Conservation (phyloP, 2,113 vertebrate species). For the Aplodontia rufa region DNA sequence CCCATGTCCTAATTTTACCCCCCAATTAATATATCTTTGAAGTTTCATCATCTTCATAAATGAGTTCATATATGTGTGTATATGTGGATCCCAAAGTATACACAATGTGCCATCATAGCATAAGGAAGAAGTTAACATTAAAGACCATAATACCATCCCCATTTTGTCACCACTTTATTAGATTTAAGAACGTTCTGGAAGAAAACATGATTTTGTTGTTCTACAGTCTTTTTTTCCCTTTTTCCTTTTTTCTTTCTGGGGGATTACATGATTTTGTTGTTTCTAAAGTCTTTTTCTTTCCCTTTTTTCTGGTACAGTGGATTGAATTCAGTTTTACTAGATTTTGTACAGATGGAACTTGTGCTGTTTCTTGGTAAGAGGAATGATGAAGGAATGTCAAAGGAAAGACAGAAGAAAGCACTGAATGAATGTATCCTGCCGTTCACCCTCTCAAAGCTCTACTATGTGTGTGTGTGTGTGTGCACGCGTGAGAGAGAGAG, state of each 20-base stretch:
- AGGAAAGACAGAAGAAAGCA: neutral
- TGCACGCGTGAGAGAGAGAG: no score
- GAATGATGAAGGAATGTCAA: neutral
- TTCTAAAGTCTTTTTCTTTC: neutral
- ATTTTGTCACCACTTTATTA: neutral
- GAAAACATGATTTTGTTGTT: neutral
- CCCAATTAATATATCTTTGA: neutral
- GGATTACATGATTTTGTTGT: neutral
- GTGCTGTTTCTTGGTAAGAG: neutral
- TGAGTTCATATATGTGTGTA: neutral
- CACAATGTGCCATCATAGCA: neutral
- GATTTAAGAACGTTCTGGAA: neutral
- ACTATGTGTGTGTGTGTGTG: no score
- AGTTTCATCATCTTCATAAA: neutral
- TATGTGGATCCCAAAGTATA: neutral
- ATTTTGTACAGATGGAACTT: neutral
- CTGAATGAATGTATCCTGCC: neutral
- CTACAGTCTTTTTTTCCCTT: neutral
- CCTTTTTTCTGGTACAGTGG: neutral
- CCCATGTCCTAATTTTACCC: neutral
- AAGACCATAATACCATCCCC: neutral
- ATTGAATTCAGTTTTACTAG: neutral
- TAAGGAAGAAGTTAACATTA: neutral
- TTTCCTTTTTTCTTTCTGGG: neutral
- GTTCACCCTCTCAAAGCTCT: neutral